Base-by-base conservation (phyloP, 1,140 invertebrate species). In the Eumaeus atala region DNA sequence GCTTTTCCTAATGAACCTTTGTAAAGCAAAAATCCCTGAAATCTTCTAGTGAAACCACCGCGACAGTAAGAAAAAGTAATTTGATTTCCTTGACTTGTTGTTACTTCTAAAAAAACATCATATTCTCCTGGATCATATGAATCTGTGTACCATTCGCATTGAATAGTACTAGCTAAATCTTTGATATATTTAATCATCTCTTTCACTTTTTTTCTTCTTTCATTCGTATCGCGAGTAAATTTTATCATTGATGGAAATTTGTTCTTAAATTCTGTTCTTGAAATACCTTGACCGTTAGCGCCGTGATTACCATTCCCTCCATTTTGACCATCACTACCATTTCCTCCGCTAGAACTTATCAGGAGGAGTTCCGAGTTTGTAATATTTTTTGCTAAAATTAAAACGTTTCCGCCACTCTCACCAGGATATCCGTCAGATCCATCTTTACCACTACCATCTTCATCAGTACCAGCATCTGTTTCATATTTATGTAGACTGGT, bases 341-440 rank as follows among this genome's bases (percentile, higher is more conserved):
- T 54, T 3, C 52, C 52, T 10, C 52, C 52, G n/a, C 48, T 54
- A 33, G 53, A 54, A 44, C 16, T 16, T 12, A 54, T 47, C 9
- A 36, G 10, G 36, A 54, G n/a, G n/a, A 28, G 33, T 36, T 54
- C 53, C 4, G 21, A 8, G 36, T 54, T 35, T 33, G 14, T 10
- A 17, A 54, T 16, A 28, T 54, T 34, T 35, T 54, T 47, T 14
- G 42, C n/a, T 44, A 54, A 17, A 47, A 54, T 47, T 17, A 54
- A 17, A 9, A 54, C 14, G 16, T 54, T 54, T 28, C 52, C 52
- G n/a, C 52, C 52, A 54, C 52, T 54, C 34, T 54, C 52, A 8
- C 52, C 52, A 36, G 52, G 11, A 35, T 54, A 44, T 47, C 52
- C 52, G 36, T 54, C 52, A 1, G 11, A n/a, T 36, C 52, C 52